A percentile compares a stretch with the other conserved stretches of the same genome.
phyloP scores from a whole-genome alignment of 2,888 invertebrate species.

The Drosophila mayaguana region DNA sequence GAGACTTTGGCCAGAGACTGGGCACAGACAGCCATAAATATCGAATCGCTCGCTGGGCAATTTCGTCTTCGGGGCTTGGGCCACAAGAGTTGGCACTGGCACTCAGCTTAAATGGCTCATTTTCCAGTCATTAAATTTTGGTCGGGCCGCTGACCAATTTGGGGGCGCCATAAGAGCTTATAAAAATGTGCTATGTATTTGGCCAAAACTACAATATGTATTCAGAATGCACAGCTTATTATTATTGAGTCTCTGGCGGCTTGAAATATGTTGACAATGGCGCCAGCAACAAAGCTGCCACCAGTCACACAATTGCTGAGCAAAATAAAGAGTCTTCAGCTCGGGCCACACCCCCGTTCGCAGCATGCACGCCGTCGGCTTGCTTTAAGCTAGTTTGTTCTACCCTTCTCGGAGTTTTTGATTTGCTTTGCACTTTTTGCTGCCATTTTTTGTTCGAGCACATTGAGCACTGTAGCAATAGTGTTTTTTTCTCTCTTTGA shows the following conservation, averaged over 20 bases:
- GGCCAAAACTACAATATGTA: slow-evolving; percentile 53
- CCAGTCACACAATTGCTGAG: slow-evolving; percentile 19
- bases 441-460: slow-evolving; percentile 31
- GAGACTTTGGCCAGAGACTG: slow-evolving; percentile 24
- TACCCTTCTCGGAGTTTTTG: slow-evolving; percentile 60
- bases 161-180: slow-evolving; percentile 65
- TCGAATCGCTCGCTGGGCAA: slow-evolving; percentile 59
- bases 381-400: slow-evolving; percentile 25
- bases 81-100: slow-evolving; percentile 48
- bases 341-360: slow-evolving; percentile 5
- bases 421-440: slow-evolving; percentile 49
- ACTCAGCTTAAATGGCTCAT: slow-evolving; percentile 79
- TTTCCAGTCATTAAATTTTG: slow-evolving; percentile 79
- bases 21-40: slow-evolving; percentile 70
- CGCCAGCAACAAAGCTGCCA: slow-evolving; percentile 69
- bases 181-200: slow-evolving; percentile 28
- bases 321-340: slow-evolving; percentile 15
- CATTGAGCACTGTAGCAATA: slow-evolving; percentile 65
- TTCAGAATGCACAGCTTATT: slow-evolving; percentile 64
- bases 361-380: not conserved
- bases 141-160: slow-evolving; percentile 72
- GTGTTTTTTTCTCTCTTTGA: slow-evolving; percentile 35
- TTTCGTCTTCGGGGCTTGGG: slow-evolving; percentile 46
- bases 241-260: slow-evolving; percentile 72
- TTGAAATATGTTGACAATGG: slow-evolving; percentile 80